Percentiles rank a stretch among this genome's conserved stretches.
phyloP scores from a whole-genome alignment of 2,888 invertebrate species.

The Pandemis heparana region DNA sequence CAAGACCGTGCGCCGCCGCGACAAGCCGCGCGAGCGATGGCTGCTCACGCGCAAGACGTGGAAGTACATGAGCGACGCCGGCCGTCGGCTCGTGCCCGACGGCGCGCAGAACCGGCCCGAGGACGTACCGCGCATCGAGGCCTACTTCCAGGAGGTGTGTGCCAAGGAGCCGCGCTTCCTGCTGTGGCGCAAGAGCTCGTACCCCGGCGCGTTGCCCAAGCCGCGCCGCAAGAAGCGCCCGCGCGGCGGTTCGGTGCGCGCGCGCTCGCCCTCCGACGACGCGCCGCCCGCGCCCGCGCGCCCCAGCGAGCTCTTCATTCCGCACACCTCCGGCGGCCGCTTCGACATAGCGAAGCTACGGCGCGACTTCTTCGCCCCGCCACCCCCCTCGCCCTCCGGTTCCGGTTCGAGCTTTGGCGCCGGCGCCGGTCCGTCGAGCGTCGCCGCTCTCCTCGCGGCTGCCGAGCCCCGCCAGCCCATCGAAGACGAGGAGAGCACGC shows the following conservation, averaged over 20 bases:
- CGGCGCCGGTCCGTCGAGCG: conserved; percentile 78
- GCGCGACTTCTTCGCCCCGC: conserved; percentile 87
- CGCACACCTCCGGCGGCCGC: conserved; percentile 86
- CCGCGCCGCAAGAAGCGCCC: conserved; percentile 84
- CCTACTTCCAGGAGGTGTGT: conserved; percentile 94
- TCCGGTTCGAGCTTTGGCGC: conserved; percentile 61
- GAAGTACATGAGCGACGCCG: conserved; percentile 97
- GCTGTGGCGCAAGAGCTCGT: conserved; percentile 93
- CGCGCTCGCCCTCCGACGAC: conserved; percentile 88
- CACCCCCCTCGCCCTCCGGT: conserved; percentile 76
- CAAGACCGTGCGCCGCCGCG: conserved; percentile 84
- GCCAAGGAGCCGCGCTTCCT: conserved; percentile 91
- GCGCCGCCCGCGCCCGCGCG: conserved; percentile 77
- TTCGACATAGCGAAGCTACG: conserved; percentile 89
- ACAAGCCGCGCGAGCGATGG: conserved; percentile 92
- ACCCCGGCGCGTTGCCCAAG: conserved; percentile 89
- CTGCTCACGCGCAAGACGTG: conserved; percentile 95
- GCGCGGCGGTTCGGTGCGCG: conserved; percentile 89
- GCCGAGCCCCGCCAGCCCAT: conserved; percentile 56
- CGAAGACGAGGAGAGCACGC: conserved; percentile 82
- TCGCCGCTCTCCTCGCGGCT: conserved; percentile 58
- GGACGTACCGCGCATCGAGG: conserved; percentile 92
- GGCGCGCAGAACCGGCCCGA: conserved; percentile 90
- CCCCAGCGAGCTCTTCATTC: conserved; percentile 78
- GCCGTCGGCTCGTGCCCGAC: conserved; percentile 94